Base-by-base conservation (phyloP, 2,797 vertebrate genomes). In the Arrhamphus sclerolepis region DNA sequence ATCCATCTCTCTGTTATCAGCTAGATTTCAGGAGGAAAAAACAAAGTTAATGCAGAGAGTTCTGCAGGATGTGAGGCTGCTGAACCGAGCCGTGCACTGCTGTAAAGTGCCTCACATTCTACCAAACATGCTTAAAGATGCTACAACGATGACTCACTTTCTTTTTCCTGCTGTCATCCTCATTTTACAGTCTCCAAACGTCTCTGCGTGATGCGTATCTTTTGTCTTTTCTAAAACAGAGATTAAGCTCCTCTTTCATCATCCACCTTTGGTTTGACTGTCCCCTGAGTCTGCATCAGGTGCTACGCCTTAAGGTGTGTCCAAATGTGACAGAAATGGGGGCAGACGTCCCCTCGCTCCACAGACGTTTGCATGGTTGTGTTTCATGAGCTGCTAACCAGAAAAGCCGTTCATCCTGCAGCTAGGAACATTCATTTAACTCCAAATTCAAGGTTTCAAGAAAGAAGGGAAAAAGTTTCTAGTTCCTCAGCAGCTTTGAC, bases 291-390 rank as follows among this genome's bases (percentile, higher is more conserved):
- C 49, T 24, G 4, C 1, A 9, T 43, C 20, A 26, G 63, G 72
- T 64, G 70, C 20, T 56, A 7, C 53, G 11, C 59, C 55, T 58
- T 20, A 70, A 55, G 76, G 52, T 47, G 26, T 28, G 31, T 48
- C 62, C 41, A 13, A 26, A 24, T 58, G 49, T 59, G 31, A 14
- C 20, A 62, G 22, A 52, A 50, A 66, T 5, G 19, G 50, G 48
- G 79, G 83, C 81, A 80, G 62, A 72, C 14, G 65, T 81, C 73
- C 60, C 75, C 75, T 56, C 39, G 1, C 58, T 58, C 49, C 64
- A 62, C 48, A 42, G 17, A 64, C 44, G 29, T 75, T 72, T 56
- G 46, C 44, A 0, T 24, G 39, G 42, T 66, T 54, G 24, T 28
- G 51, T 18, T 58, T 64, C 1, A 4, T 18, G 59, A 66, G 53